Evolutionary conservation across 2,888 invertebrate species (phyloP), one percentile per base, ranked within the genome.

Genomic region (Beris morrisii): DNA sequence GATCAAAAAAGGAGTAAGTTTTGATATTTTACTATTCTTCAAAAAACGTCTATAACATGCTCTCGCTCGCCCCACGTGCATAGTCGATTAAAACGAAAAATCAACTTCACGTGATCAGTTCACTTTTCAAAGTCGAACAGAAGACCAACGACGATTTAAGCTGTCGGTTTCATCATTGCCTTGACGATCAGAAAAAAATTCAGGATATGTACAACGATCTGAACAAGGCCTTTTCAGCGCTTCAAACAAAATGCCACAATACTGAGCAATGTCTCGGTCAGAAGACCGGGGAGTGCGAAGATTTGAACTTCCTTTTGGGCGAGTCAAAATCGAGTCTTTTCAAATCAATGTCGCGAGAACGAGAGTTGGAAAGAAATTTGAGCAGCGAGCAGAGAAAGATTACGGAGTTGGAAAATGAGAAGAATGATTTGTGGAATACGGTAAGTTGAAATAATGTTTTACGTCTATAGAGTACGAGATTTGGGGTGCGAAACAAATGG

Each of bases 81-180:
- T 38, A 79, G 79, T 70, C 69, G 0, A 72, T 75, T 11, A 71
- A 75, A 15, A 56, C 69, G 0, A 73, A 75, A 55, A 77, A 74
- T 50, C 74, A 78, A 66, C 66, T 78, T 13, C 75, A 75, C 32
- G 76, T 78, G 0, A 73, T 73, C 3, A 72, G 74, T n/a, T 74
- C 76, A 0, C 53, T 78, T 11, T 73, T 75, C 63, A 75, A 75
- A 12, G 73, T 77, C 22, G 78, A 79, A 61, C 74, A 77, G 59
- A 76, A 73, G 30, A 76, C 75, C 13, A 78, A 76, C 44, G 73
- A 73, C 12, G 76, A 78, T 5, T 69, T 79, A 0, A 74, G 72
- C 13, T 12, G 70, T n/a, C 73, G 76, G 32, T 38, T 79, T 0
- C 74, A 71, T 9, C 69, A 72, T 3, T 73, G 74, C 1, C 45